phyloP scores from a whole-genome alignment of 2,113 vertebrate genomes.

The Entelurus aequoreus region DNA sequence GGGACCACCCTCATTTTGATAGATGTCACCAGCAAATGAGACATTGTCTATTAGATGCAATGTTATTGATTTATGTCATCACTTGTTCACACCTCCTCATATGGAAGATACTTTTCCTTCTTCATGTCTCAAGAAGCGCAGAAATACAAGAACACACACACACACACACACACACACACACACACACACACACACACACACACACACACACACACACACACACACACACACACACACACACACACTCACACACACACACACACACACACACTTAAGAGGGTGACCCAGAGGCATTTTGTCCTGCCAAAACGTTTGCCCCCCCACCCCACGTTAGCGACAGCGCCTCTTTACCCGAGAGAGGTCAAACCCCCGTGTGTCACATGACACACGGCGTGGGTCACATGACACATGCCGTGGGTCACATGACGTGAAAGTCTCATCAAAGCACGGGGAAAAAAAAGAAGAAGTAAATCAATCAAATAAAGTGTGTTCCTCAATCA shows the following conservation, averaged over 20 bases:
- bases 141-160: too few relatives aligned
- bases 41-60: too few relatives aligned
- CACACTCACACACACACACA: not conserved
- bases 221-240: too few relatives aligned
- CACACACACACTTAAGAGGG: slow-evolving; percentile 31
- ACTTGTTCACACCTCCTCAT: too few relatives aligned
- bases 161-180: too few relatives aligned
- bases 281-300: not conserved
- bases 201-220: not conserved
- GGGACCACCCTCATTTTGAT: too few relatives aligned
- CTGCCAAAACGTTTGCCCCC: slow-evolving; percentile 35
- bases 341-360: slow-evolving; percentile 28
- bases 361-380: slow-evolving; percentile 31
- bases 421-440: slow-evolving; percentile 11
- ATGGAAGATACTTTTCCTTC: too few relatives aligned
- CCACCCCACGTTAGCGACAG: slow-evolving; percentile 27
- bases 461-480: not conserved
- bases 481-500: slow-evolving; percentile 22
- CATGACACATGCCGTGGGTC: too few relatives aligned
- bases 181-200: slow-evolving; percentile 7
- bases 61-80: too few relatives aligned
- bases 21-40: too few relatives aligned
- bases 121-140: too few relatives aligned
- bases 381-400: not conserved
- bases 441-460: slow-evolving; percentile 15